Conservation (phyloP, 1,140 invertebrate genomes). For the Brachionus manjavacas region DNA sequence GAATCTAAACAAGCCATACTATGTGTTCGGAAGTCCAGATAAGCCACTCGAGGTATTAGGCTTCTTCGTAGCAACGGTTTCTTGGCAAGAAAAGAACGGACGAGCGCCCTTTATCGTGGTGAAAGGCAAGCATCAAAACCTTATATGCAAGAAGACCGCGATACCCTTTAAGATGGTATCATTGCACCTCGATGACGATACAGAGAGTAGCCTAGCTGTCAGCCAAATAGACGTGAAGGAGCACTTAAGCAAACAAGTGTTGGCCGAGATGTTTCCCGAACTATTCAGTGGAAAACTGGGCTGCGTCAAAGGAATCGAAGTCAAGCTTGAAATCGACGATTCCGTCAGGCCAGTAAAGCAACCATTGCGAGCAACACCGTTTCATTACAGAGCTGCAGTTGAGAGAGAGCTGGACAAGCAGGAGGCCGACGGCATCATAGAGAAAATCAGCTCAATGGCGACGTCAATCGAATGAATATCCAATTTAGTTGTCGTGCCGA, state of each 20-base stretch:
- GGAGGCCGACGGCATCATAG: neutral
- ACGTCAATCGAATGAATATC: neutral
- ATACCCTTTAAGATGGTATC: neutral
- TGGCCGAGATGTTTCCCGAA: neutral
- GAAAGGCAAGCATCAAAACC: neutral
- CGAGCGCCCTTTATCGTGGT: neutral
- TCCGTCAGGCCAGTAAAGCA: neutral
- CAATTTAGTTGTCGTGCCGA: neutral
- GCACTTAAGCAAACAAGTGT: neutral
- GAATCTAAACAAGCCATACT: neutral
- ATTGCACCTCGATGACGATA: neutral
- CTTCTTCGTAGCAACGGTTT: neutral
- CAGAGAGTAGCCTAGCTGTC: neutral
- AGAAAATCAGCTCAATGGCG: neutral
- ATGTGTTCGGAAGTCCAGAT: neutral
- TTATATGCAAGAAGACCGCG: neutral
- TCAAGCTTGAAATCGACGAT: neutral
- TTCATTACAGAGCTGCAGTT: neutral
- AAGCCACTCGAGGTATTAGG: neutral
- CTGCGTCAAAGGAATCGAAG: neutral
- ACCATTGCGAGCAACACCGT: neutral
- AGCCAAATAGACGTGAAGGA: neutral
- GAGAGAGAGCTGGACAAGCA: neutral
- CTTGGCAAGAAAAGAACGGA: neutral
- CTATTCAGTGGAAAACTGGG: neutral